Evolutionary conservation across 2,888 invertebrate genomes (phyloP), one percentile per base, ranked within the genome.

Genomic region (Leptinotarsa juncta): DNA sequence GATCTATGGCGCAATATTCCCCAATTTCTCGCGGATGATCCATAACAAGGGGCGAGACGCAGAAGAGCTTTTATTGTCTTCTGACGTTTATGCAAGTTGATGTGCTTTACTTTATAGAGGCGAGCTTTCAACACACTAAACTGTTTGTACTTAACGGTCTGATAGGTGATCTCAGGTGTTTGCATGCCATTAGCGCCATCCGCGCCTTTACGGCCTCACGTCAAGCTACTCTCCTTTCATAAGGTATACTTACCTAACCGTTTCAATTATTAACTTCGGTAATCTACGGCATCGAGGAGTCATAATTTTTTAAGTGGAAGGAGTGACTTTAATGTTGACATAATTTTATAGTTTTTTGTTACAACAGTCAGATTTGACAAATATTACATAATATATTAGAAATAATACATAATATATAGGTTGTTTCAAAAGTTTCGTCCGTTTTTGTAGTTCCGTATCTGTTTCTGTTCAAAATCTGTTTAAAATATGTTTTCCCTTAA

Each of bases 121-220:
- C 83, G 84, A 82, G 85, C 85, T 86, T 85, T 86, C 85, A 84
- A 82, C 84, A 81, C 75, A 75, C 74, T 75, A 79, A 79, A 78
- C 78, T 78, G 76, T 75, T 72, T 65, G 82, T 85, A 86, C 85
- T 85, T 84, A 85, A 84, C 83, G 81, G 81, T 78, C 83, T 85
- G 85, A 85, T 85, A 85, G 85, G 84, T 83, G 86, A 86, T 86
- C 86, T 85, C 86, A 86, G 86, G 86, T 86, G 86, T 85, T 85
- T 84, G 84, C 85, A 84, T 86, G 85, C 86, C 85, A 86, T 86
- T 86, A 86, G 83, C 85, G 83, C 85, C 86, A 84, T 85, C 85
- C 83, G 82, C 78, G 79, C 80, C 80, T 81, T 76, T 76, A 78
- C 74, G 75, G 75, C 73, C 76, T 55, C 75, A 72, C 75, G 72